Conservation (phyloP, 2,797 vertebrate genomes). For the Melanotaenia maccullochi region DNA sequence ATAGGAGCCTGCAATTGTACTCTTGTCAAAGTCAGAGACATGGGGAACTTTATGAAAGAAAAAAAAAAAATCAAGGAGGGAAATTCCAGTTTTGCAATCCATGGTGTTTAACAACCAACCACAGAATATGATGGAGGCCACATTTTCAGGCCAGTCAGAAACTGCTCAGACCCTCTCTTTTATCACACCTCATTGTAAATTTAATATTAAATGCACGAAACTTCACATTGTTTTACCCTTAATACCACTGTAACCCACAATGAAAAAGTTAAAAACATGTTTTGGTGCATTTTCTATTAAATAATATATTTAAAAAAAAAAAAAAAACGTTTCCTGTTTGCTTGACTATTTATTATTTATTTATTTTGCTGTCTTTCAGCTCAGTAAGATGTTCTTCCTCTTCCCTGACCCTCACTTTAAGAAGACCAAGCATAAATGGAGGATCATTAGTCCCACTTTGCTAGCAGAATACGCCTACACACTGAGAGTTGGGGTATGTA, state of each 20-base stretch:
- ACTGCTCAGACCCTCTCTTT: background rate
- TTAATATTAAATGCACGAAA: conserved; percentile 1
- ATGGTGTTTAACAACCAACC: conserved; percentile 30
- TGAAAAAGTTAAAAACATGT: background rate
- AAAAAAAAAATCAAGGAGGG: conserved; percentile 34
- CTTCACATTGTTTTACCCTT: background rate
- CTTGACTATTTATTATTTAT: too few species aligned
- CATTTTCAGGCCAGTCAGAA: conserved; percentile 3
- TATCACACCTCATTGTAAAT: conserved; percentile 2
- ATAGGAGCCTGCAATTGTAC: conserved; percentile 49
- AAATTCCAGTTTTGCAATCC: conserved; percentile 66
- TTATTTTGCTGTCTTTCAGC: conserved; percentile 72
- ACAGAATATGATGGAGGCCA: conserved; percentile 19
- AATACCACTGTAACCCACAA: background rate
- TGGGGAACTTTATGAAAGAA: conserved; percentile 38
- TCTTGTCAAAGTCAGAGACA: conserved; percentile 51
- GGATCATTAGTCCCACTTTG: conserved; percentile 91
- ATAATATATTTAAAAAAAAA: background rate
- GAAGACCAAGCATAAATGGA: conserved; percentile 96
- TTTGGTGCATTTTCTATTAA: background rate
- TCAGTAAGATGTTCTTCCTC: conserved; percentile 95
- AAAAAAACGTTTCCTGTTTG: too few species aligned
- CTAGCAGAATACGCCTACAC: conserved; percentile 92
- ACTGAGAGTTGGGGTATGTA: conserved; percentile 86
- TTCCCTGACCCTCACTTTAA: conserved; percentile 97